Base-by-base conservation (phyloP, 30 jellyfish, hydroid and myxozoan species). In the Pelagia noctiluca region DNA sequence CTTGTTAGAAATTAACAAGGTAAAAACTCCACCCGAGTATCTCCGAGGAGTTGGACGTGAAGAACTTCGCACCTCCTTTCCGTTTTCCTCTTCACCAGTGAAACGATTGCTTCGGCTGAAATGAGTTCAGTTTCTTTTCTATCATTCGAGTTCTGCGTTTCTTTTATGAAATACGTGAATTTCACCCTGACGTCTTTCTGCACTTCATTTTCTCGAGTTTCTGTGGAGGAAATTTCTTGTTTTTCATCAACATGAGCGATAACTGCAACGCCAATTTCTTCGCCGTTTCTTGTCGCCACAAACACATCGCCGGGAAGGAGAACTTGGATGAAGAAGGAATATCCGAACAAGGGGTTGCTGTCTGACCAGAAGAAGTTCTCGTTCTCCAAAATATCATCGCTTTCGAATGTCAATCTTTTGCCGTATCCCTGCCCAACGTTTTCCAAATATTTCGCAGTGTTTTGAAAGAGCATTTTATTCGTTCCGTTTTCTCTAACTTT, bases 291-390 rank as follows among this genome's bases (percentile, higher is more conserved):
- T 50, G 34, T 62, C 18, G 84, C 89, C 3, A 22, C 29, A 69
- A 90, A 90, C 16, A 22, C 74, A 38, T 83, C 89, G 25, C 89
- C 91, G 28, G 33, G 68, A 1, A 87, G 37, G 0, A 90, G 5
- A 21, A 79, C 89, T 18, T 76, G 72, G 0, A 90, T 78, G 11
- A 83, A 23, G 63, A 90, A 90, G 7, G 96, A 83, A 73, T 82
- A 90, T 12, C 97, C 97, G 31, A 35, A 21, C 11, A 50, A 28
- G 1, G 52, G 66, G 57, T 84, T 80, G 75, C 95, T 83, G 81
- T 90, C 92, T 19, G 96, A 84, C 97, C 96, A 90, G 54, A 90
- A 80, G 64, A 74, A 81, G 73, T 80, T 81, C 7, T 81, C 94
- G 68, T 89, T 89, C 24, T 76, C 82, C 0, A 89, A 83, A 22